phyloP scores from a whole-genome alignment of 2,113 vertebrate species.

The Alouatta palliata region DNA sequence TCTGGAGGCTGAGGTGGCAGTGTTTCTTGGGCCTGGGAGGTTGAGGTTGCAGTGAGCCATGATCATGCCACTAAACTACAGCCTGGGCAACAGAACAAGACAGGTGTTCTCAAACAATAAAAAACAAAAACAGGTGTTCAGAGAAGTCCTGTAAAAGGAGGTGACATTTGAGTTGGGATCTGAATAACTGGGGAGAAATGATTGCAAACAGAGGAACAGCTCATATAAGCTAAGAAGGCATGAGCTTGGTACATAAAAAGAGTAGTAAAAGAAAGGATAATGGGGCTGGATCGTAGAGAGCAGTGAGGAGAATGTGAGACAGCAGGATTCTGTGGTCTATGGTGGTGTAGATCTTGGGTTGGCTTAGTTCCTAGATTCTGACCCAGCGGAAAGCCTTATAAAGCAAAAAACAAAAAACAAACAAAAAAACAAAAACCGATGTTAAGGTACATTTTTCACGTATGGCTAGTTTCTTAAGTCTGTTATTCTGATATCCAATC shows the following conservation, averaged over 20 bases:
- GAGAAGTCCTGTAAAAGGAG: not conserved
- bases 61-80: no score
- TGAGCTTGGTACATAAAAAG: not conserved
- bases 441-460: not conserved
- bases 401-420: not conserved
- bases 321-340: not conserved
- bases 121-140: not conserved
- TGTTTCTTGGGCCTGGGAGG: no score
- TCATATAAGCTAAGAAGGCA: not conserved
- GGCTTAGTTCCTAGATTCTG: not conserved
- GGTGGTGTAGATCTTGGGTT: not conserved
- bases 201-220: not conserved
- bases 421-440: not conserved
- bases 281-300: not conserved
- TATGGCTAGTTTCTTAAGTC: not conserved
- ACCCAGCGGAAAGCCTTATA: not conserved
- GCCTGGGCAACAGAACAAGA: no score
- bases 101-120: no score
- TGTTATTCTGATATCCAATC: not conserved
- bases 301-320: not conserved
- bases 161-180: not conserved
- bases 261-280: not conserved
- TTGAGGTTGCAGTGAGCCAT: no score
- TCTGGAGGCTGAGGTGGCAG: no score
- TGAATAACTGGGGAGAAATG: not conserved